These are phyloP conservation scores for Harpalus rubripes DNA, from an alignment of 2,888 invertebrate species.

Conservation along the genomic window DNA sequence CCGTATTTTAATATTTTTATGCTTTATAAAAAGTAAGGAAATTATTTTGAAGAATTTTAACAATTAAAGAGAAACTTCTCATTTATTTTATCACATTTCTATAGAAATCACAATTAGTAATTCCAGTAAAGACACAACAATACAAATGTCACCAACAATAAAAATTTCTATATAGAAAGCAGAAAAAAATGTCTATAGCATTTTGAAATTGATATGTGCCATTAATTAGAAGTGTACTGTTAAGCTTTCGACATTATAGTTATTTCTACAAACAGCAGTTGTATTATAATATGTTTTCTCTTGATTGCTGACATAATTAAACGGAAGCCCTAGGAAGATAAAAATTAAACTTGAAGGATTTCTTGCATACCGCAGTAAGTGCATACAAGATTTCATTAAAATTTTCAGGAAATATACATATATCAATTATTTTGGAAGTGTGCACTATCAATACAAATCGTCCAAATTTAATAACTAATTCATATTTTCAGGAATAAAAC, in stretches of 20 bases:
- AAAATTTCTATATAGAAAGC: constrained; percentile 27
- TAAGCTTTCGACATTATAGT: not conserved
- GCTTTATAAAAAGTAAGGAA: not conserved
- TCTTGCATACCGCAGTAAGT: not conserved
- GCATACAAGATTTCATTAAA: not conserved
- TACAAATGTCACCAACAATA: constrained; percentile 12
- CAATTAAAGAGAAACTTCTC: not conserved
- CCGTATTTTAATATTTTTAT: no score
- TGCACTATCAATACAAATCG: no score
- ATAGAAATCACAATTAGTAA: not conserved
- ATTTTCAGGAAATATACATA: no score
- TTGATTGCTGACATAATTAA: not conserved
- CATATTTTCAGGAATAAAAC: no score
- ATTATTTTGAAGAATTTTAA: not conserved
- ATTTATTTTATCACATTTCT: not conserved
- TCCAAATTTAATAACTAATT: no score
- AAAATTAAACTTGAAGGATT: not conserved
- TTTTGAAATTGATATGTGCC: constrained; percentile 19
- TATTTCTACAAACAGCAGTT: not conserved
- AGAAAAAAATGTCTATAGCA: not conserved
- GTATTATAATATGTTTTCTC: not conserved
- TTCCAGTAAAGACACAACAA: not conserved
- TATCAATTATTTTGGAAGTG: no score
- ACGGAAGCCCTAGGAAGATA: constrained; percentile 3
- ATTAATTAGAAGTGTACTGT: constrained; percentile 7